Conservation (phyloP, 2,888 invertebrate genomes). For the Hypsopygia costalis region DNA sequence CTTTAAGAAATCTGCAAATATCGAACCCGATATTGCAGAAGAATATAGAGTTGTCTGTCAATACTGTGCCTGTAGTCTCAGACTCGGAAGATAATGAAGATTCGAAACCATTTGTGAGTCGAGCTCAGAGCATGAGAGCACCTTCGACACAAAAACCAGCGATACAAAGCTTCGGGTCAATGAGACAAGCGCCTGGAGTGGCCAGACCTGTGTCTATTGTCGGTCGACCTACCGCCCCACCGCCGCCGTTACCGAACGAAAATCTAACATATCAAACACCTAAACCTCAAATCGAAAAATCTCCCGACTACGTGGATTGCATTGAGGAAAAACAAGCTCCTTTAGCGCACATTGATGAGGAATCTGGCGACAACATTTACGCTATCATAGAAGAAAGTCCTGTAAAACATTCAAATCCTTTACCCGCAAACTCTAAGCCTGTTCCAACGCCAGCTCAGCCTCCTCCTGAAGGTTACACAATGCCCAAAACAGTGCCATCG, state of each 20-base stretch:
- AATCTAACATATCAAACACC: slow-evolving; percentile 80
- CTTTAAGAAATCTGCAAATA: slow-evolving; percentile 88
- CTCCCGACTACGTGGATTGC: slow-evolving; percentile 88
- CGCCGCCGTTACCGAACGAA: slow-evolving; percentile 84
- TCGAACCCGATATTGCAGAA: slow-evolving; percentile 90
- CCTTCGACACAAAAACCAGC: slow-evolving; percentile 77
- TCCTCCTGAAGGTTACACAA: slow-evolving; percentile 72
- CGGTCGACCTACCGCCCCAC: slow-evolving; percentile 87
- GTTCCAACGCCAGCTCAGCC: slow-evolving; percentile 51
- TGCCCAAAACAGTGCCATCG: slow-evolving; percentile 61
- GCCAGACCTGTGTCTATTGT: slow-evolving; percentile 89
- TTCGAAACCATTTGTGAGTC: slow-evolving; percentile 82
- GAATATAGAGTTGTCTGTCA: slow-evolving; percentile 81
- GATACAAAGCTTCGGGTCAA: slow-evolving; percentile 90
- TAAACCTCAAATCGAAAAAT: slow-evolving; percentile 52
- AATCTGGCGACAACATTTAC: slow-evolving; percentile 89
- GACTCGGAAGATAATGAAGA: slow-evolving; percentile 75
- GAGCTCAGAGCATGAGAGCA: slow-evolving; percentile 91
- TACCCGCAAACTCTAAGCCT: slow-evolving; percentile 55
- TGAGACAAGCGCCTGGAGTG: slow-evolving; percentile 84
- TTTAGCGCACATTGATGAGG: slow-evolving; percentile 83
- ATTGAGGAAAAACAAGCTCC: slow-evolving; percentile 83
- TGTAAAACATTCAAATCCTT: slow-evolving; percentile 60
- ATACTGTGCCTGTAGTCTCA: slow-evolving; percentile 81
- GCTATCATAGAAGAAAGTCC: slow-evolving; percentile 92